These are phyloP conservation scores for Pollenia griseotomentosa DNA, from an alignment of 2,888 invertebrate genomes.

Conservation along the genomic window DNA sequence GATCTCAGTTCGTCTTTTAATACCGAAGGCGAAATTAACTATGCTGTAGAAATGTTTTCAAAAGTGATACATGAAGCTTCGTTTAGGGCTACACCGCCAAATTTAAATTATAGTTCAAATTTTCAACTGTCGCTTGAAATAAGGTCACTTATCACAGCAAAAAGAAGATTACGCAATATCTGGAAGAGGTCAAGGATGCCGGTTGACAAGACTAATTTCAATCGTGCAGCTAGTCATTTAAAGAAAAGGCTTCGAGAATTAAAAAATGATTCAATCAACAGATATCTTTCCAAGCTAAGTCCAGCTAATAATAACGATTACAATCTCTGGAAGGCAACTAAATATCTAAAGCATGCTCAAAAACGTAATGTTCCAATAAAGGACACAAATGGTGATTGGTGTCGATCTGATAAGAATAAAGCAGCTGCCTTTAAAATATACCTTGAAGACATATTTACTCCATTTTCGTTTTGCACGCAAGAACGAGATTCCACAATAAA, in stretches of 20 bases:
- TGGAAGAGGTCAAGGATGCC: not conserved
- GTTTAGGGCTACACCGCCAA: not conserved
- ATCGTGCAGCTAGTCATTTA: not conserved
- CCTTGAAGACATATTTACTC: slow-evolving; percentile 18
- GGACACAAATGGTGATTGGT: not conserved
- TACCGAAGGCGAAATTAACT: not conserved
- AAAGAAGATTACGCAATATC: not conserved
- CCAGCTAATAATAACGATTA: not conserved
- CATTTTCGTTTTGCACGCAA: slow-evolving; percentile 1
- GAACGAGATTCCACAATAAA: not conserved
- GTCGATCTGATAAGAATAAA: not conserved
- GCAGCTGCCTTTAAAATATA: not conserved
- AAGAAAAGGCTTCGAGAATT: not conserved
- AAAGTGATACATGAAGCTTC: not conserved
- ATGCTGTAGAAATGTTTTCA: not conserved
- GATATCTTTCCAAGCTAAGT: not conserved
- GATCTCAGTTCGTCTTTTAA: not conserved
- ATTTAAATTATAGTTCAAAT: not conserved
- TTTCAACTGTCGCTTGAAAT: not conserved
- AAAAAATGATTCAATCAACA: not conserved
- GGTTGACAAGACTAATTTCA: not conserved
- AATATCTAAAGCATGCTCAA: not conserved
- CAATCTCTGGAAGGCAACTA: not conserved
- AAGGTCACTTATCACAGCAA: not conserved
- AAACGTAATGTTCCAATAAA: slow-evolving; percentile 4